A percentile compares a stretch with the other conserved stretches of the same genome.
These are phyloP conservation scores for Miichthys miiuy DNA, from an alignment of 2,797 vertebrate genomes.

Conservation along the genomic window DNA sequence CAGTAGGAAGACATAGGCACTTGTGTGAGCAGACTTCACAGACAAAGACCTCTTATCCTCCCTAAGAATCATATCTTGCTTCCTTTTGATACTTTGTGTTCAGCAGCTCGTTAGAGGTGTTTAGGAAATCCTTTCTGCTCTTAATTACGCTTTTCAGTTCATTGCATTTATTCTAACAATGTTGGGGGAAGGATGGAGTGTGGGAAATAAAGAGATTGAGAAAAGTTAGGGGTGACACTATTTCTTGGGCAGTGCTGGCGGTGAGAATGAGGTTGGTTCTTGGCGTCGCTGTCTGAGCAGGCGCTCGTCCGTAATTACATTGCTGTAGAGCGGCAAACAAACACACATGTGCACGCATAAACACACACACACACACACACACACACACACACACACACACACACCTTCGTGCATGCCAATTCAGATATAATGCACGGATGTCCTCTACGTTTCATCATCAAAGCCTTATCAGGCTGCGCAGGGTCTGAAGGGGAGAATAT, in stretches of 20 bases:
- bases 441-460: conserved; percentile 90
- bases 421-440: conserved; percentile 84
- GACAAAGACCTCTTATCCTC: conserved; percentile 33
- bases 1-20: background rate
- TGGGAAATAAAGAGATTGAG: background rate
- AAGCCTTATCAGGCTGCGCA: conserved; percentile 83
- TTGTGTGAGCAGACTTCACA: conserved; percentile 4
- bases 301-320: conserved; percentile 63
- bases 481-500: conserved; percentile 88
- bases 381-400: conserved; percentile 37
- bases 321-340: conserved; percentile 59
- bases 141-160: conserved; percentile 37
- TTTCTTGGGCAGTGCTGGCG: conserved; percentile 53
- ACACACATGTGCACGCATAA: background rate
- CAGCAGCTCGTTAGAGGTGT: conserved; percentile 38
- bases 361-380: conserved; percentile 23
- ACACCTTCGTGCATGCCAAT: conserved; percentile 79
- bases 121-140: conserved; percentile 38
- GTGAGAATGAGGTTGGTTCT: conserved; percentile 48
- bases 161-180: conserved; percentile 13
- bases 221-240: conserved; percentile 33
- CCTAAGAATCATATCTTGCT: conserved; percentile 8
- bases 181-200: background rate
- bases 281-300: conserved; percentile 50
- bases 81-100: conserved; percentile 20